Evolutionary conservation across 2,113 vertebrate genomes (phyloP), one percentile per base, ranked within the genome.

Genomic region (Misgurnus mizolepis): DNA sequence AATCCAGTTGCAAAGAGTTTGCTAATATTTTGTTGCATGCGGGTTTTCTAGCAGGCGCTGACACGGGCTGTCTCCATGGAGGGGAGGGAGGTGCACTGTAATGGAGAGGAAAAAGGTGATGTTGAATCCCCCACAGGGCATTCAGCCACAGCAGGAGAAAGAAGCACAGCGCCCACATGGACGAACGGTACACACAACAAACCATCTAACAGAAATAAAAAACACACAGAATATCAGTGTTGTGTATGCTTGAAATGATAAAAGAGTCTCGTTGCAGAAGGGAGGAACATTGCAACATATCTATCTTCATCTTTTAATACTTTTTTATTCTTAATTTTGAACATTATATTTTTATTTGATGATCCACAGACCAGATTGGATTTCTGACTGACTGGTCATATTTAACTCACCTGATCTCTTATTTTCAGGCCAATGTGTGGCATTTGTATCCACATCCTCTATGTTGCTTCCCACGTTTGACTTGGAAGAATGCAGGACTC

Each of bases 391-490:
- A 45, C 43, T 45, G 43, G 8, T 45, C 50, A 53, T 53, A 58
- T 6, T 6, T 22, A 76, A 18, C 74, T 66, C 27, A 17, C 1
- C 47, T 75, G 74, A 11, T 82, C 15, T 78, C 18, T 81, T n/a
- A 80, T n/a, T 41, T 43, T 68, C 70, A 93, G 93, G 93, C 85
- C 89, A 93, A 85, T 86, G 89, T 84, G 86, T 93, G 6, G n/a
- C 89, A 43, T 69, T 89, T 0, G 56, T 90, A 45, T 64, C 84
- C 0, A 89, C 87, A 72, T 80, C 69, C 22, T 93, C 91, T 1
- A 0, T 74, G 2, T 64, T 92, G 4, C 86, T 80, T 53, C 92
- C 90, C 5, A 83, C 62, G 4, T 94, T 93, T 77, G 86, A 92
- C 81, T 82, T 93, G 69, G 55, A 83, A 17, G 53, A 69, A 68